Evolutionary conservation across 2,113 vertebrate species (phyloP).

Genomic region (Arizona elegans): DNA sequence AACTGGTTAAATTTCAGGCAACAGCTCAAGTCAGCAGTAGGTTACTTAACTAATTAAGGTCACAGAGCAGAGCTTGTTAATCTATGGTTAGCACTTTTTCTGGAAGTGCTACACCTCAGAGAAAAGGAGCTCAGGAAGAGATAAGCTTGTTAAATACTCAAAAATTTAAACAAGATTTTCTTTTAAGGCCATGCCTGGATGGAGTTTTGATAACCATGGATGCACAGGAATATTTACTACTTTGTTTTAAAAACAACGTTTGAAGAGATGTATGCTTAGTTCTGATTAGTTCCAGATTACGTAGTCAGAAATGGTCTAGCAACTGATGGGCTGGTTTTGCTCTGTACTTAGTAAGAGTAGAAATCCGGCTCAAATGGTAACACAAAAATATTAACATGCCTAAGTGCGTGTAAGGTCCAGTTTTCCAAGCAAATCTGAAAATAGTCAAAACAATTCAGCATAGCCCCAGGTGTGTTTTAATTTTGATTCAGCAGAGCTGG

Average conservation of each 20-base stretch:
- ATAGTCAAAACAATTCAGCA: neutral
- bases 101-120: neutral
- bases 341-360: neutral
- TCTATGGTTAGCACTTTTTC: neutral
- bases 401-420: neutral
- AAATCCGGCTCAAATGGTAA: neutral
- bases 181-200: neutral
- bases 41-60: neutral
- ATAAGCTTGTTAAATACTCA: neutral
- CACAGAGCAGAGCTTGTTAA: neutral
- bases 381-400: neutral
- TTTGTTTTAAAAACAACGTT: neutral
- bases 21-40: neutral
- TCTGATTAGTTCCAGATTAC: neutral
- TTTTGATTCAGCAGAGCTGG: neutral
- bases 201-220: neutral
- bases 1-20: neutral
- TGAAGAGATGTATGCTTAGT: neutral
- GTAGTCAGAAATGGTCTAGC: neutral
- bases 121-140: neutral
- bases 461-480: neutral
- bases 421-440: neutral
- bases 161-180: neutral
- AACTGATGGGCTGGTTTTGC: neutral
- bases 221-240: neutral